These are phyloP conservation scores for Proterorhinus semilunaris DNA, from an alignment of 2,113 vertebrate genomes.

Conservation along the genomic window DNA sequence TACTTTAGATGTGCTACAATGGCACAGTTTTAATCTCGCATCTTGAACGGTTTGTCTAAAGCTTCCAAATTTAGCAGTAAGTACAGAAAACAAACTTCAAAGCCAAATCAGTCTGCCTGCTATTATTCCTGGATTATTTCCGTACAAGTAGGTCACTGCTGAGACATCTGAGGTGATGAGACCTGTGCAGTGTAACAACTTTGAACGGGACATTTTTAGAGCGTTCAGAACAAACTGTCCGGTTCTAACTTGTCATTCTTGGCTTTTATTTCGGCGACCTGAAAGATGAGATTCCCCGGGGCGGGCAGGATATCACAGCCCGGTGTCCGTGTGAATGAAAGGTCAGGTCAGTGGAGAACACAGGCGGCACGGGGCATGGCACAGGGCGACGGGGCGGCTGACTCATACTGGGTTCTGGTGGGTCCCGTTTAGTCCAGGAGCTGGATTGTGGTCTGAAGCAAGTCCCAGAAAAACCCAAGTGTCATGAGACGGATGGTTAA, in stretches of 20 bases:
- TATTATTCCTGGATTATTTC: constrained; percentile 1
- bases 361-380: constrained; percentile 21
- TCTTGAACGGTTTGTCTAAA: not conserved
- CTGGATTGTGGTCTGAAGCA: constrained; percentile 28
- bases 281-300: constrained; percentile 57
- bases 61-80: not conserved
- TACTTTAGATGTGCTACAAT: too few relatives aligned
- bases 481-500: not conserved
- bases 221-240: constrained; percentile 16
- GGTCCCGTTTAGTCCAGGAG: constrained; percentile 4
- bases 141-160: not conserved
- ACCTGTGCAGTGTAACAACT: not conserved
- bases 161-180: not conserved
- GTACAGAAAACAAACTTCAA: not conserved
- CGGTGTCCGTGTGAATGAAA: constrained; percentile 36
- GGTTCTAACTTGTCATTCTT: constrained; percentile 32
- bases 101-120: not conserved
- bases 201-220: constrained; percentile 4
- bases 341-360: constrained; percentile 44
- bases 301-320: constrained; percentile 21
- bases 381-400: constrained; percentile 35
- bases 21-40: not conserved
- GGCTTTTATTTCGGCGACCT: constrained; percentile 23
- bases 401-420: constrained; percentile 46
- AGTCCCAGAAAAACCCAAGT: not conserved